Evolutionary conservation across 2,113 vertebrate species (phyloP), one percentile per base, ranked within the genome.

Genomic region (Rhynchopsitta pachyrhyncha): DNA sequence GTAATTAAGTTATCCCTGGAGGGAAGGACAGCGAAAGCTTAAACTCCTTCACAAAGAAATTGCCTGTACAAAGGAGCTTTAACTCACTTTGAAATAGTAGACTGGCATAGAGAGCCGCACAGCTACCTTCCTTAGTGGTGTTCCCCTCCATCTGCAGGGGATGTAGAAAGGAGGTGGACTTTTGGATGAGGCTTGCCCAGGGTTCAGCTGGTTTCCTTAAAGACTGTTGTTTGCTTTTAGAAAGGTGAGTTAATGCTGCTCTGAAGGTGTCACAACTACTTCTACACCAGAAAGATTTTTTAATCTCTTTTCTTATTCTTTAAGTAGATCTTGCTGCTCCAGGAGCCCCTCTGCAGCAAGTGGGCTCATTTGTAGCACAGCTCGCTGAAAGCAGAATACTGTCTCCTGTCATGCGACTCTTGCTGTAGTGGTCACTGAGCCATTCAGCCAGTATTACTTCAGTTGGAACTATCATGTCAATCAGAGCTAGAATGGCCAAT

Each of bases 261-360:
- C 60, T 88, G 60, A 86, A 80, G 52, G 63, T 75, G 27, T 90
- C 67, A 53, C 73, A 87, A 44, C 74, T 88, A 62, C 69, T 95
- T 94, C 59, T 76, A 90, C 33, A 46, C 19, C 28, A 57, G 83
- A 89, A 93, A 50, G 75, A 33, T 76, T 53, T 52, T 82, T 35
- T 12, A 10, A 28, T 59, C 14, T 70, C 2, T 50, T 82, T 64
- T 60, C 50, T 8, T 78, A 57, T 55, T 89, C 69, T 83, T 77
- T 80, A 95, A 92, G 82, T 41, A 95, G 82, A 64, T 90, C 93
- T 80, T 90, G 75, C 67, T 96, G 79, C 85, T 95, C 33, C 90
- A 95, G 69, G 69, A 90, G 94, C 82, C 49, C 44, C n/a, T 93
- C 46, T 91, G 86, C 71, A 92, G 33, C 63, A 80, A 92, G 82